phyloP scores from a whole-genome alignment of 2,797 vertebrate genomes.

The Monodelphis domestica region DNA sequence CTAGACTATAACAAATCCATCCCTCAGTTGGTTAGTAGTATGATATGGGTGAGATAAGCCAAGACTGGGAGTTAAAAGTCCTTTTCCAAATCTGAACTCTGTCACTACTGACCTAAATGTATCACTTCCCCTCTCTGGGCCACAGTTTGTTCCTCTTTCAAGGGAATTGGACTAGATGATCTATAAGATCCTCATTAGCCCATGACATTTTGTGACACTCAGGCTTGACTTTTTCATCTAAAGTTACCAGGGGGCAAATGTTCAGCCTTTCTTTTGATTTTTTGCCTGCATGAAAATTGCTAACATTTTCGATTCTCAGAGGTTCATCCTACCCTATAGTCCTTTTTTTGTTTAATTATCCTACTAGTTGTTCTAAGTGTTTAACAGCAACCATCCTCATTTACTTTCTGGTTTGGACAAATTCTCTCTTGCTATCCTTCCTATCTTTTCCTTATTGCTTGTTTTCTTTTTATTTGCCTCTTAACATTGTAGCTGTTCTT shows the following conservation, averaged over 20 bases:
- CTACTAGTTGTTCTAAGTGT: background rate
- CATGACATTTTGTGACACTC: constrained; percentile 58
- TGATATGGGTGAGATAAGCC: constrained; percentile 18
- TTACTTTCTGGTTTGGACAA: constrained; percentile 49
- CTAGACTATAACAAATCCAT: background rate
- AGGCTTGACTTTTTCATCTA: constrained; percentile 40
- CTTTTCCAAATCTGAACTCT: constrained; percentile 49
- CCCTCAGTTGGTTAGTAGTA: background rate
- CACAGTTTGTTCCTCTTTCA: constrained; percentile 31
- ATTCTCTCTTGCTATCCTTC: constrained; percentile 47
- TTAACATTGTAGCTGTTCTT: constrained; percentile 29
- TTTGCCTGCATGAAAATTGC: constrained; percentile 34
- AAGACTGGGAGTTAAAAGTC: constrained; percentile 28
- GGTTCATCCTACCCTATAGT: background rate
- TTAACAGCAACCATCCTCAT: constrained; percentile 40
- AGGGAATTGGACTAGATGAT: constrained; percentile 23
- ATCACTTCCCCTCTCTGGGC: constrained; percentile 28
- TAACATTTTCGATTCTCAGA: constrained; percentile 3
- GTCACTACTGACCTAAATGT: constrained; percentile 30
- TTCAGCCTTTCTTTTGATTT: constrained; percentile 15
- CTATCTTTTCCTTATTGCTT: background rate
- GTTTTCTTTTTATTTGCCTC: constrained; percentile 44
- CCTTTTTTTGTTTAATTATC: constrained; percentile 20
- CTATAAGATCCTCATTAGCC: background rate
- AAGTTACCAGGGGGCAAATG: constrained; percentile 11